Conservation (phyloP, 2,797 vertebrate species). For the Gephyroberyx darwinii region DNA sequence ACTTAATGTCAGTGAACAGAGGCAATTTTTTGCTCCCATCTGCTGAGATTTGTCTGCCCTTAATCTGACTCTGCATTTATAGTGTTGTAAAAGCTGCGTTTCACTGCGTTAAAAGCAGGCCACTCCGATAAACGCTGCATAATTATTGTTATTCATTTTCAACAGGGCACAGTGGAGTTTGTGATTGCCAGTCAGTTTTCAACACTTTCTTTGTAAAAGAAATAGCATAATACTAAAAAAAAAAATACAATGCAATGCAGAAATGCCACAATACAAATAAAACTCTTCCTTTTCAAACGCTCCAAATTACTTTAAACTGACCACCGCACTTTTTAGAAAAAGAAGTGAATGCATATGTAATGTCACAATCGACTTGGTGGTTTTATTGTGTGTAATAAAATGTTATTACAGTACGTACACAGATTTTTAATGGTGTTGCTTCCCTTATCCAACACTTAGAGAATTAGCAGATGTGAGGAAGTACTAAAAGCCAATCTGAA, state of each 20-base stretch:
- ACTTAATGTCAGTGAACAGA: conserved; percentile 62
- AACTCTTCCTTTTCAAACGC: no score
- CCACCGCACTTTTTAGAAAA: neutral
- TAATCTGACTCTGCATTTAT: conserved; percentile 69
- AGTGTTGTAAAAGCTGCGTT: conserved; percentile 59
- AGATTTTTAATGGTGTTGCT: conserved; percentile 47
- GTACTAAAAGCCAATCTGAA: conserved; percentile 59
- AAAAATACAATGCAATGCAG: no score
- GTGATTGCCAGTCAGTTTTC: no score
- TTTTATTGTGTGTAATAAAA: conserved; percentile 60
- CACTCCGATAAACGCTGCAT: conserved; percentile 53
- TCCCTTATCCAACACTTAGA: conserved; percentile 61
- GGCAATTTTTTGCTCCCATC: conserved; percentile 56
- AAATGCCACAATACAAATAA: no score
- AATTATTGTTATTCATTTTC: conserved; percentile 62
- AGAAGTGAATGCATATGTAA: conserved; percentile 14
- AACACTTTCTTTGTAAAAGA: neutral
- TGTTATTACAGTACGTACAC: conserved; percentile 35
- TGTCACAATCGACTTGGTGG: conserved; percentile 26
- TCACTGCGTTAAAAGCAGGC: conserved; percentile 54
- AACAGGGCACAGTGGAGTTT: no score
- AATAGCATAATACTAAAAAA: no score
- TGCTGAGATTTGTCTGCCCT: conserved; percentile 58
- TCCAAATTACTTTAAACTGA: neutral
- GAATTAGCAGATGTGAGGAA: conserved; percentile 63